phyloP scores from a whole-genome alignment of 2,113 vertebrate genomes.

The Serinus canaria region DNA sequence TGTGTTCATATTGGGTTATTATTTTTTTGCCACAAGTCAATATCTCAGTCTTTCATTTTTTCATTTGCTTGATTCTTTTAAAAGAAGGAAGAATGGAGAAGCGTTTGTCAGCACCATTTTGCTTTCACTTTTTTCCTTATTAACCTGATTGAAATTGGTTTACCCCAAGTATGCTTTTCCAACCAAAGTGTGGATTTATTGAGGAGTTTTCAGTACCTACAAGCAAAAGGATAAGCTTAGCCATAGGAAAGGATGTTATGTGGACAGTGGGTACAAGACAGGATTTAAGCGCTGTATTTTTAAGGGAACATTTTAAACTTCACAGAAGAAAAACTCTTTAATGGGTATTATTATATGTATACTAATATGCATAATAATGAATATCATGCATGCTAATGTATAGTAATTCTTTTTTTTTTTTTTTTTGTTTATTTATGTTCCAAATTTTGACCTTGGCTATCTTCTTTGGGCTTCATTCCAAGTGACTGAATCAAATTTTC shows the following conservation, averaged over 20 bases:
- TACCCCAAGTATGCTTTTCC: neutral
- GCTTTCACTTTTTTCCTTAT: neutral
- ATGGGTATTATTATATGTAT: neutral
- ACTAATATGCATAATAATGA: neutral
- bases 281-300: neutral
- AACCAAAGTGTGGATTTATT: neutral
- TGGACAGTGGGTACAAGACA: neutral
- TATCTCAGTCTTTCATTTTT: neutral
- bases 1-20: neutral
- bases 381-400: neutral
- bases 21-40: neutral
- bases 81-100: neutral
- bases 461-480: slow-evolving; percentile 54
- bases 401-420: neutral
- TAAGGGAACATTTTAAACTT: neutral
- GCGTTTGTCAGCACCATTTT: neutral
- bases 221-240: neutral
- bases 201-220: neutral
- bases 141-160: neutral
- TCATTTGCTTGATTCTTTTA: neutral
- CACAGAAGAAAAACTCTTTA: neutral
- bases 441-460: slow-evolving; percentile 25
- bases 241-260: neutral
- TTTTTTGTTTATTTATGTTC: slow-evolving; percentile 35
- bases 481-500: neutral